Conservation (phyloP, 1,140 invertebrate species). For the Dolichoris vasculosae region DNA sequence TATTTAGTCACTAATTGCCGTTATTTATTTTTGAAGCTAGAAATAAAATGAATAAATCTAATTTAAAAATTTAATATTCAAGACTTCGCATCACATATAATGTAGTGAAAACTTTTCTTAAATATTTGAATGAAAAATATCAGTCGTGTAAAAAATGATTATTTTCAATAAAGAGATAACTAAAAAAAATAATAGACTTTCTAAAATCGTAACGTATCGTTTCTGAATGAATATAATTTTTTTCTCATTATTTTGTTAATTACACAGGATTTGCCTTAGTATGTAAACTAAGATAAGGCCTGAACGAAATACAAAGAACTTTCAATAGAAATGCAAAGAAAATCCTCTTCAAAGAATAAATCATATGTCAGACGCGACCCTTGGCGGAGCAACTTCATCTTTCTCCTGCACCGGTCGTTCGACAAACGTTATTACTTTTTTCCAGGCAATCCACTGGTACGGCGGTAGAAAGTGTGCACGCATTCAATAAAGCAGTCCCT, state of each 20-base stretch:
- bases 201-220: too few relatives aligned
- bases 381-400: neutral
- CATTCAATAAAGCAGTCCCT: conserved; percentile 69
- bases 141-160: too few relatives aligned
- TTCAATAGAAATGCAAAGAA: neutral
- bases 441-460: conserved; percentile 63
- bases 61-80: too few relatives aligned
- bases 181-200: too few relatives aligned
- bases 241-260: neutral
- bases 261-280: neutral
- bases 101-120: too few relatives aligned
- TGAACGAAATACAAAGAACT: neutral
- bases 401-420: conserved; percentile 38
- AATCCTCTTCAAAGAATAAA: neutral
- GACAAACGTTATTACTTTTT: conserved; percentile 70
- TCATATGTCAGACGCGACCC: neutral
- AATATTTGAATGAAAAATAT: too few relatives aligned
- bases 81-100: too few relatives aligned
- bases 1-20: too few relatives aligned
- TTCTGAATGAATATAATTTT: neutral
- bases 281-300: neutral
- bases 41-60: too few relatives aligned
- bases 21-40: too few relatives aligned
- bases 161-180: too few relatives aligned
- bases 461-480: conserved; percentile 60